A percentile compares a stretch with the other conserved stretches of the same genome.
These are phyloP conservation scores for Eremobia ochroleuca DNA, from an alignment of 2,888 invertebrate genomes.

Conservation along the genomic window DNA sequence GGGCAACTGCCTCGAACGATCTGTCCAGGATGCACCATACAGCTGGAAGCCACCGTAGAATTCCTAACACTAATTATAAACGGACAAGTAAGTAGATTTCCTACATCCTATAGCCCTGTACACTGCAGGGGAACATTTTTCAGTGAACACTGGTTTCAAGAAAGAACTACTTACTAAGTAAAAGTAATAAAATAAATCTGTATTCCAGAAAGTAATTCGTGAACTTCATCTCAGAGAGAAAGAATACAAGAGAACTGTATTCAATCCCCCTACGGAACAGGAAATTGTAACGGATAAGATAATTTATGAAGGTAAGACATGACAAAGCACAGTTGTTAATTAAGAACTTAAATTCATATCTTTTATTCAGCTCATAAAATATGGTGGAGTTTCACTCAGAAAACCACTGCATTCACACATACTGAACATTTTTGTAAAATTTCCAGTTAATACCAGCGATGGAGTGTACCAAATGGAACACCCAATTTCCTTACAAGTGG, in stretches of 20 bases:
- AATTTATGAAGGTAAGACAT: constrained; percentile 82
- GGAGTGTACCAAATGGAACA: constrained; percentile 93
- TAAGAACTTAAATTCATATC: neutral
- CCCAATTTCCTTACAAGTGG: constrained; percentile 92
- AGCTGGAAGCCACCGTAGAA: constrained; percentile 93
- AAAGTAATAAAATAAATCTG: neutral
- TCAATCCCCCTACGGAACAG: constrained; percentile 68
- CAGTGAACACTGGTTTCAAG: neutral
- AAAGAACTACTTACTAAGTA: neutral
- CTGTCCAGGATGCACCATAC: constrained; percentile 95
- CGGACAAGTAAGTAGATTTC: constrained; percentile 90
- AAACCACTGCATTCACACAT: neutral
- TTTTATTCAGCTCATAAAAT: neutral
- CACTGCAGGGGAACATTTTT: neutral
- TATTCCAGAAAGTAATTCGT: constrained; percentile 85
- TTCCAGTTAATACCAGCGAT: constrained; percentile 91
- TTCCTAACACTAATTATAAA: constrained; percentile 94
- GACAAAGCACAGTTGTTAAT: neutral
- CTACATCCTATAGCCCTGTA: neutral
- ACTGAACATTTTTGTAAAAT: neutral
- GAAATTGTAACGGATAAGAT: constrained; percentile 81
- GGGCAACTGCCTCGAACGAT: constrained; percentile 93
- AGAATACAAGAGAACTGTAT: constrained; percentile 82
- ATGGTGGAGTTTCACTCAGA: neutral
- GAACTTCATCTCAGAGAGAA: constrained; percentile 82